Percentiles rank a stretch among this genome's conserved stretches.
Conservation (phyloP, 2,797 vertebrate species). For the Discoglossus pictus region DNA sequence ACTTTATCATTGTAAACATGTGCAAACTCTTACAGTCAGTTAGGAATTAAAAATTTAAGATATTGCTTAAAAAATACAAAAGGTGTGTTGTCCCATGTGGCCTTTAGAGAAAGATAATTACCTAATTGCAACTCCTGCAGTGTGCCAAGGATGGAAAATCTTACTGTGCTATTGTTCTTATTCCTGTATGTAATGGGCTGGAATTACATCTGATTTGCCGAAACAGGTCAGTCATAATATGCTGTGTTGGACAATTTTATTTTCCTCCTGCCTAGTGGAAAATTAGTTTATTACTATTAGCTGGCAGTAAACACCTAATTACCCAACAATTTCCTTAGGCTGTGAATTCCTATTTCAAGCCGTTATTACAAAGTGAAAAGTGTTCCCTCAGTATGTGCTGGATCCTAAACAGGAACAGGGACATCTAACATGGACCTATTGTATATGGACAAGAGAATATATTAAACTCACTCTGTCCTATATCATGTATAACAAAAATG, state of each 20-base stretch:
- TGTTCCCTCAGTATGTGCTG: not conserved
- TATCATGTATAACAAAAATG: no score
- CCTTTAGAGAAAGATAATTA: conserved; percentile 9
- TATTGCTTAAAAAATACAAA: not conserved
- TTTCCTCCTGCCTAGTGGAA: conserved; percentile 44
- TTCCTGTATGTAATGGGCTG: conserved; percentile 29
- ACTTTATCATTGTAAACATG: not conserved
- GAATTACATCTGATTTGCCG: conserved; percentile 29
- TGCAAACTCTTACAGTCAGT: no score
- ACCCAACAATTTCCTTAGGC: conserved; percentile 24
- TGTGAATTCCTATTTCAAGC: conserved; percentile 26
- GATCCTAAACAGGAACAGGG: no score
- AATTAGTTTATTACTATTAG: conserved; percentile 41
- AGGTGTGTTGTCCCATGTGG: conserved; percentile 22
- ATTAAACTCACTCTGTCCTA: no score
- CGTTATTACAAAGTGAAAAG: not conserved
- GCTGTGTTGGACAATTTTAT: conserved; percentile 29
- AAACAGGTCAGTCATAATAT: conserved; percentile 44
- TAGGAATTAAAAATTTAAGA: not conserved
- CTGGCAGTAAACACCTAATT: conserved; percentile 35
- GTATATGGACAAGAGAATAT: no score
- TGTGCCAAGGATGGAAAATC: conserved; percentile 39
- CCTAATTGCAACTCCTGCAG: conserved; percentile 9
- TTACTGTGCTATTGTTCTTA: conserved; percentile 36
- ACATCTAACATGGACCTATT: no score